A percentile compares a stretch with the other conserved stretches of the same genome.
Conservation (phyloP, 1,140 invertebrate genomes). For the Drosophila sp. region DNA sequence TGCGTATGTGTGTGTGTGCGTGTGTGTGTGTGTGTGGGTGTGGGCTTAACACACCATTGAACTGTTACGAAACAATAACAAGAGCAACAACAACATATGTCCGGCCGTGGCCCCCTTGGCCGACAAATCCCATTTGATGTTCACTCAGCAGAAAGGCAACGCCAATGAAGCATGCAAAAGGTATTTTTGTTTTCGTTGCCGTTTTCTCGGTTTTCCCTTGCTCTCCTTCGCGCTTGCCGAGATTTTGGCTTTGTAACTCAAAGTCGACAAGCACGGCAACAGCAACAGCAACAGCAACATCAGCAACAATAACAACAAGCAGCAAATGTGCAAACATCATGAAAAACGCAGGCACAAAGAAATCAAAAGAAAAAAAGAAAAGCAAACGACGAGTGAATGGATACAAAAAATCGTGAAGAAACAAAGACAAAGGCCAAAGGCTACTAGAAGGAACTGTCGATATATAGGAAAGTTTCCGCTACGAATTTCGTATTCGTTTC, state of each 20-base stretch:
- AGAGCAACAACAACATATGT: slow-evolving; percentile 61
- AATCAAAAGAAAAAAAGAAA: slow-evolving; percentile 35
- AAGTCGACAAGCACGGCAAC: slow-evolving; percentile 63
- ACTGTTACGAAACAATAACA: slow-evolving; percentile 73
- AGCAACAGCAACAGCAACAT: slow-evolving; percentile 5
- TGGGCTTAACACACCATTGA: slow-evolving; percentile 78
- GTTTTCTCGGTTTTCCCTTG: slow-evolving; percentile 32
- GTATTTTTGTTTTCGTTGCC: slow-evolving; percentile 74
- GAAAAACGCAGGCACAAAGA: slow-evolving; percentile 68
- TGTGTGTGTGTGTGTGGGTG: slow-evolving; percentile 11
- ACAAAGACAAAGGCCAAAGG: slow-evolving; percentile 39
- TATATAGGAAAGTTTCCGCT: slow-evolving; percentile 32
- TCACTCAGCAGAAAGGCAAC: slow-evolving; percentile 82
- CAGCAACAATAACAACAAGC: slow-evolving; percentile 54
- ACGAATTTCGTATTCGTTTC: slow-evolving; percentile 29
- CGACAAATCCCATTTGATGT: slow-evolving; percentile 83
- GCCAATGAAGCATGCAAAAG: slow-evolving; percentile 83
- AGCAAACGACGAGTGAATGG: slow-evolving; percentile 36
- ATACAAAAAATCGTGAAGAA: neutral
- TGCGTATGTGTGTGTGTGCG: neutral
- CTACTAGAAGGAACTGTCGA: slow-evolving; percentile 12
- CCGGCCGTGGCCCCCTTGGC: slow-evolving; percentile 47
- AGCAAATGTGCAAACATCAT: slow-evolving; percentile 81
- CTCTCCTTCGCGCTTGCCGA: slow-evolving; percentile 39
- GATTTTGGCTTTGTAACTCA: slow-evolving; percentile 83